These are phyloP conservation scores for Premnoplex brunnescens DNA, from an alignment of 2,797 vertebrate species.

Conservation along the genomic window DNA sequence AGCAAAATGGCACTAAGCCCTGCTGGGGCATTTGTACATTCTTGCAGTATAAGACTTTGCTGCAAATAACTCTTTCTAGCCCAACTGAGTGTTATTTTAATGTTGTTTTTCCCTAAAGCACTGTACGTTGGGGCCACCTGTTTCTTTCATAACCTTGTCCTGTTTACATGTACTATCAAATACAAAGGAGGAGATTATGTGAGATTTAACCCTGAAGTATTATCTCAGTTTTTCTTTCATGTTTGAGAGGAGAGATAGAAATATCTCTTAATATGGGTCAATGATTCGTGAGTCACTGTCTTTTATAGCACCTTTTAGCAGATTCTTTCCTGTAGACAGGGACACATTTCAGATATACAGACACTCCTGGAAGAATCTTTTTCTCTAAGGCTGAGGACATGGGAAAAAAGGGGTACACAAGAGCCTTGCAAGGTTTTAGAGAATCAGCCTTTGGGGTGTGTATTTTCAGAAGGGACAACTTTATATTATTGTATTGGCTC, in stretches of 20 bases:
- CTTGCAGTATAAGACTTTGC: background rate
- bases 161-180: background rate
- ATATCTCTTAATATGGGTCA: background rate
- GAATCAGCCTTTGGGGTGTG: background rate
- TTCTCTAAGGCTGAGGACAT: background rate
- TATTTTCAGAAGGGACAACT: background rate
- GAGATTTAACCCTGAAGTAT: background rate
- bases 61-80: background rate
- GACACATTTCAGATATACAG: background rate
- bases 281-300: background rate
- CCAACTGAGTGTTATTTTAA: background rate
- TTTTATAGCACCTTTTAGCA: background rate
- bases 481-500: background rate
- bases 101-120: background rate
- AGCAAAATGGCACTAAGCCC: background rate
- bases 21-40: too few relatives aligned
- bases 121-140: background rate
- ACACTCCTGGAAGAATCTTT: background rate
- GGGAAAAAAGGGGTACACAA: background rate
- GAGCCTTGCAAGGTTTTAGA: background rate
- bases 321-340: background rate
- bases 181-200: background rate
- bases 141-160: background rate
- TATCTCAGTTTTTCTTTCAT: background rate
- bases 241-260: background rate